A percentile compares a stretch with the other conserved stretches of the same genome.
phyloP scores from a whole-genome alignment of 2,888 invertebrate genomes.

The Alloplasta piceator region DNA sequence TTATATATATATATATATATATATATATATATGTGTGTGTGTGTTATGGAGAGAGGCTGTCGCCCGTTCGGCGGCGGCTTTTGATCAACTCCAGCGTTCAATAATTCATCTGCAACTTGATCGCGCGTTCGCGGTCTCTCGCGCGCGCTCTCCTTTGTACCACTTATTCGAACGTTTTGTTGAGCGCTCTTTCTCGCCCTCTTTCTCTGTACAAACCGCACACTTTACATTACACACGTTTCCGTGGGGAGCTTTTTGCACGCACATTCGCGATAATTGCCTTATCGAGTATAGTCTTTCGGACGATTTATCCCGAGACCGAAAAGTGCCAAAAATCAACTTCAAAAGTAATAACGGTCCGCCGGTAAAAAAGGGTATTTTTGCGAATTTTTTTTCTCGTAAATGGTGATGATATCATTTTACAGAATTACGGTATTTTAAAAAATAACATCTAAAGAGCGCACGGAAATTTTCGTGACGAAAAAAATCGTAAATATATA shows the following conservation, averaged over 20 bases:
- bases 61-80: slow-evolving; percentile 72
- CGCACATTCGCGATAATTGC: slow-evolving; percentile 35
- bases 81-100: slow-evolving; percentile 76
- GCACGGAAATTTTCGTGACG: no score
- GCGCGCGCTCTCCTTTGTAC: slow-evolving; percentile 58
- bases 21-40: no score
- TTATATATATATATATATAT: no score
- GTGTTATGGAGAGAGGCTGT: slow-evolving; percentile 61
- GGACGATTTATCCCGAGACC: background rate
- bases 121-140: slow-evolving; percentile 63
- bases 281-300: slow-evolving; percentile 47
- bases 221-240: background rate
- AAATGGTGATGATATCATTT: no score
- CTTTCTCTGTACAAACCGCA: background rate
- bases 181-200: slow-evolving; percentile 25
- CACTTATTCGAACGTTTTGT: slow-evolving; percentile 61
- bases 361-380: no score
- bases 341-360: no score
- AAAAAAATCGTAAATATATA: no score
- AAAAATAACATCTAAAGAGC: no score
- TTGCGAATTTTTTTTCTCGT: no score
- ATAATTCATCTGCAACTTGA: slow-evolving; percentile 79
- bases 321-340: no score
- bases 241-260: background rate
- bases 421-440: no score